Base-by-base conservation (phyloP, 1,140 invertebrate species). In the Diabrotica virgifera region DNA sequence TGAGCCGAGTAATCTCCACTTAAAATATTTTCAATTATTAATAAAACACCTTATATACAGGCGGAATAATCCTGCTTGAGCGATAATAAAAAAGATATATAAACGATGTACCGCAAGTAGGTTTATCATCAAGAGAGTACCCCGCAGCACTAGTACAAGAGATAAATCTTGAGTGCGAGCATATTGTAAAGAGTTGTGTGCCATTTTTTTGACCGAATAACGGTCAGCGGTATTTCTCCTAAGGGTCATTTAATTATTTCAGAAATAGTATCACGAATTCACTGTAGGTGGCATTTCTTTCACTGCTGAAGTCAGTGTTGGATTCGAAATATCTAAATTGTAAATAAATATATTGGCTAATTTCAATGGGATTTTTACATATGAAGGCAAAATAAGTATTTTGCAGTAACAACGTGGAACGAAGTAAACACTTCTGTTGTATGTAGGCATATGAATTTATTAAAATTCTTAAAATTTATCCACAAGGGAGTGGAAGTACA, bases 171-270 rank as follows among this genome's bases (percentile, higher is more conserved):
- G 40, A 24, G 24, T 24, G 24, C 24, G 24, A 24, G 24, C 24
- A 24, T 24, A 24, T 24, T 46, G 40, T 46, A 46, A 46, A 46
- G 40, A 46, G 40, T 46, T 46, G 40, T 46, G 40, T 46, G 40
- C 40, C 40, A 46, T 46, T 46, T 46, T 46, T 46, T 46, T 46
- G 40, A 46, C 40, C 40, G 40, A 46, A 8, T 46, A 46, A 46
- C 40, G 40, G 40, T 46, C 40, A 46, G 40, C 40, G 40, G 40
- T 46, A 46, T 46, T 46, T 46, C 40, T 46, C 40, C 40, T 46
- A 46, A 46, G 40, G 40, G 40, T 46, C 40, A 46, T 46, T 46
- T 46, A 46, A 46, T 46, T 46, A 46, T 46, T 46, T 46, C 40
- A 46, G 40, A 46, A 46, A 46, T 46, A 46, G 40, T 46, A 46